Evolutionary conservation across 1,140 invertebrate genomes (phyloP), one percentile per base, ranked within the genome.

Genomic region (Trachelipus rathkii): DNA sequence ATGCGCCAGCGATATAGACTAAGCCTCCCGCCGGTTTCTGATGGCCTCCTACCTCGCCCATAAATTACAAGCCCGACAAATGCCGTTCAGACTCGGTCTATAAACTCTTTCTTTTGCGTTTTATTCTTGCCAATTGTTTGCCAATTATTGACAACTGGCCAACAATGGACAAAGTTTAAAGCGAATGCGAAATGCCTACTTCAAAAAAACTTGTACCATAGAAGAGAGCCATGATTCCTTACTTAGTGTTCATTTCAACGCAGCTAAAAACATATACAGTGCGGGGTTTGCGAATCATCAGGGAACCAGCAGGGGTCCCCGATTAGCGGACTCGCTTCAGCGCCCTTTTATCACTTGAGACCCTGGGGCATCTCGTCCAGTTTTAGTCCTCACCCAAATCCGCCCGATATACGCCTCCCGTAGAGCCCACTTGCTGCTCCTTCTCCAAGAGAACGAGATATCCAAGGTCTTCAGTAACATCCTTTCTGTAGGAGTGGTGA

Each of bases 271-370:
- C 8, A 8, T 15, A 60, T 60, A 19, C 11, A 60, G 19, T 19
- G 11, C 11, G 50, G 50, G 19, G 33, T 33, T 33, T 60, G 50
- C 50, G 50, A 60, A 60, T 60, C 50, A 60, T 60, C 50, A 15
- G 50, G 1, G 50, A 4, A 2, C 8, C 50, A 8, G 50, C 8
- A 8, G 50, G 50, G 50, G 19, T 13, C 19, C 50, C 11, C 50
- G 50, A 60, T 60, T 60, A 60, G 50, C 50, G 50, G 50, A 60
- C 11, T 60, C 50, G 50, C 50, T 15, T 60, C 50, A 19, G 11
- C 50, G 50, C 50, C 50, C 50, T 60, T 60, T 60, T 60, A 60
- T 60, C 50, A 60, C 50, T 60, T 19, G 50, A 13, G 33, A 60
- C 11, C 50, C 50, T 60, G 11, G 50, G 50, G 50, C 50, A 19